Evolutionary conservation across 2,888 invertebrate species (phyloP).

Genomic region (Geophilus truncorum): DNA sequence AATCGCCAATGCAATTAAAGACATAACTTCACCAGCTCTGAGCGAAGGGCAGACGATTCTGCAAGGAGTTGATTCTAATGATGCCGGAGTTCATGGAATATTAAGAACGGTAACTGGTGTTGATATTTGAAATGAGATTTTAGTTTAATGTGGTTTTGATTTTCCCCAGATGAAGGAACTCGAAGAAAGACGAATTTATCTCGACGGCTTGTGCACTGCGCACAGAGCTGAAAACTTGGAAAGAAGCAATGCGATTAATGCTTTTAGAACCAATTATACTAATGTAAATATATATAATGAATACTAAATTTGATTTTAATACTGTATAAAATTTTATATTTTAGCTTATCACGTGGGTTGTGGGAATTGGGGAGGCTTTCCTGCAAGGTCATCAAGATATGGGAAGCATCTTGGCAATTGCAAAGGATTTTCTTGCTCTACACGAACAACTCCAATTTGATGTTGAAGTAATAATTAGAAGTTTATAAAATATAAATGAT

Average conservation of each 20-base stretch:
- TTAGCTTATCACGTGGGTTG: slow-evolving; percentile 64
- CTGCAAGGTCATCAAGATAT: slow-evolving; percentile 67
- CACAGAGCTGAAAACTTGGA: slow-evolving; percentile 65
- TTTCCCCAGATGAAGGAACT: slow-evolving; percentile 68
- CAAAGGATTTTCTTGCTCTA: slow-evolving; percentile 66
- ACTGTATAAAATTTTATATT: not conserved
- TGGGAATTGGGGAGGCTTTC: slow-evolving; percentile 66
- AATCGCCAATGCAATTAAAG: slow-evolving; percentile 61
- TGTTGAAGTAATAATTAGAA: slow-evolving; percentile 58
- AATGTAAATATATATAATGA: slow-evolving; percentile 49
- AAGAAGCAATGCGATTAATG: slow-evolving; percentile 62
- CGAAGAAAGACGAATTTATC: slow-evolving; percentile 64
- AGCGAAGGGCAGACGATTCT: slow-evolving; percentile 67
- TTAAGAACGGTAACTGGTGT: slow-evolving; percentile 45
- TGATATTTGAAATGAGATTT: not conserved
- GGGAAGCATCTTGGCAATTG: slow-evolving; percentile 62
- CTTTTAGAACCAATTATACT: slow-evolving; percentile 64
- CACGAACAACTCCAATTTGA: slow-evolving; percentile 69
- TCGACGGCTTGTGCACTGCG: slow-evolving; percentile 60
- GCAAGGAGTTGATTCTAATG: slow-evolving; percentile 58
- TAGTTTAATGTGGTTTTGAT: too few species aligned
- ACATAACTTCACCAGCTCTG: slow-evolving; percentile 62
- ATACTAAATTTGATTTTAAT: not conserved
- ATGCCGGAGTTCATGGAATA: slow-evolving; percentile 59
- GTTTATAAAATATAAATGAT: slow-evolving; percentile 1